Percentiles rank a stretch among this genome's conserved stretches.
These are phyloP conservation scores for Kobus ellipsiprymnus DNA, from an alignment of 2,113 vertebrate species.

Conservation along the genomic window DNA sequence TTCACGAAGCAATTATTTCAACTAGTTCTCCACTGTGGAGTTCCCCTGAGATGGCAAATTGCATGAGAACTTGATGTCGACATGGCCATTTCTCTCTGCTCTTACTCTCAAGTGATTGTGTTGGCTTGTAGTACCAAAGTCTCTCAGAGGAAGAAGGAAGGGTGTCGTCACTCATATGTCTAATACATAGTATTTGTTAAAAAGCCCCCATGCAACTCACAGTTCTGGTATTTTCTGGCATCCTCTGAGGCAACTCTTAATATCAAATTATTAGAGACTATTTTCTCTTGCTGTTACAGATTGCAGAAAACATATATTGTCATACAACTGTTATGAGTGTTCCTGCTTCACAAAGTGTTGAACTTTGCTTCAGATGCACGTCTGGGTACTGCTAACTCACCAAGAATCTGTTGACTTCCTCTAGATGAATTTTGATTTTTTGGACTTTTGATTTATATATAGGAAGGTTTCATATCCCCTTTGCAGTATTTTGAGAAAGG, in stretches of 20 bases:
- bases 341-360: neutral
- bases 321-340: neutral
- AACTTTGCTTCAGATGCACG: neutral
- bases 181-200: neutral
- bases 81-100: neutral
- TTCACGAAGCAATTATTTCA: neutral
- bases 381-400: neutral
- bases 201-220: neutral
- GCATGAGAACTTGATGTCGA: neutral
- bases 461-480: neutral
- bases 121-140: neutral
- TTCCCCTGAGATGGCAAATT: neutral
- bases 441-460: neutral
- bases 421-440: neutral
- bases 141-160: neutral
- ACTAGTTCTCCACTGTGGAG: neutral
- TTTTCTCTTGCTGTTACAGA: neutral
- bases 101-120: neutral
- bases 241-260: neutral
- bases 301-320: neutral
- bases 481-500: neutral
- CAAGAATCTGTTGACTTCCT: neutral
- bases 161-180: neutral
- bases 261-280: neutral
- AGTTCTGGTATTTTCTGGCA: neutral